Percentiles rank a stretch among this genome's conserved stretches.
Evolutionary conservation across 2,113 vertebrate genomes (phyloP).

Genomic region (Lophius piscatorius): DNA sequence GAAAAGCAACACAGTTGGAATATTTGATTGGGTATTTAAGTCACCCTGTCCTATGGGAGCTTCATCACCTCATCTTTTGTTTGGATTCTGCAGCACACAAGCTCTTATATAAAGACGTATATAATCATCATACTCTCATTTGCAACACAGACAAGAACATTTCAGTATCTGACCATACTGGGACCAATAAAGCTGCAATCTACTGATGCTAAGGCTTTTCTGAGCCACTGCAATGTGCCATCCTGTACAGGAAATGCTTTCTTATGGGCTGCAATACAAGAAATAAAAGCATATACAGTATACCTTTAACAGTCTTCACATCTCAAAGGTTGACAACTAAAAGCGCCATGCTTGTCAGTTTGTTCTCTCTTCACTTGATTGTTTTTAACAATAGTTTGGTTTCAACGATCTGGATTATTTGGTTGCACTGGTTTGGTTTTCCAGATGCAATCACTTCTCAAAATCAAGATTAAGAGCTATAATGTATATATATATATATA

Average conservation of each 20-base stretch:
- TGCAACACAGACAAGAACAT: conserved; percentile 15
- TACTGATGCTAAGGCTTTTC: conserved; percentile 56
- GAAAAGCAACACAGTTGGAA: conserved; percentile 43
- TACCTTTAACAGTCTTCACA: conserved; percentile 50
- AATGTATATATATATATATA: no score
- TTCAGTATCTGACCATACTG: conserved; percentile 49
- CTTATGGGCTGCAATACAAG: conserved; percentile 64
- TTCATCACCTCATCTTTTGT: conserved; percentile 12
- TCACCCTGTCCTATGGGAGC: conserved; percentile 14
- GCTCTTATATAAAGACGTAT: conserved; percentile 27
- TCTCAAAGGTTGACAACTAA: conserved; percentile 46
- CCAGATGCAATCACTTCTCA: conserved; percentile 10
- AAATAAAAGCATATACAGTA: conserved; percentile 58
- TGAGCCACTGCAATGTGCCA: conserved; percentile 43
- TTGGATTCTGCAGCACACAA: conserved; percentile 29
- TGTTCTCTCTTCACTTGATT: conserved; percentile 18
- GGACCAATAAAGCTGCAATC: conserved; percentile 58
- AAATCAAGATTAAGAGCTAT: conserved; percentile 12
- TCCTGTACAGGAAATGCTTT: conserved; percentile 59
- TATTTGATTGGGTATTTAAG: conserved; percentile 16
- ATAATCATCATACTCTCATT: conserved; percentile 28
- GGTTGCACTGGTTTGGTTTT: conserved; percentile 9
- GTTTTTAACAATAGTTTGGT: conserved; percentile 5
- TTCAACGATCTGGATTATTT: background rate
- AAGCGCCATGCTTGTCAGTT: conserved; percentile 57